phyloP scores from a whole-genome alignment of 2,113 vertebrate species.

The Datnioides undecimradiatus region DNA sequence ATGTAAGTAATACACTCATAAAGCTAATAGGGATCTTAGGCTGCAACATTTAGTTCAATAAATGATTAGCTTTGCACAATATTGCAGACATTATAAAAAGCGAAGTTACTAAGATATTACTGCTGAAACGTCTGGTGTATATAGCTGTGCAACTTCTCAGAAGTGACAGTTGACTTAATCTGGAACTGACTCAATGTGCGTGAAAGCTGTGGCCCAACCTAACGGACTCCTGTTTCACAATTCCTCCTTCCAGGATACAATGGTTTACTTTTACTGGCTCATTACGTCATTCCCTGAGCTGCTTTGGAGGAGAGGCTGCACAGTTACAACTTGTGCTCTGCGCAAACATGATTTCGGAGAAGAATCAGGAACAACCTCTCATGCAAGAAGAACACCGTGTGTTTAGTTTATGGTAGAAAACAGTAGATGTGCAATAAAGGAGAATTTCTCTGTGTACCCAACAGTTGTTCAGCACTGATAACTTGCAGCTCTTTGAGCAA shows the following conservation, averaged over 20 bases:
- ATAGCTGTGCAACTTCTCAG: conserved; percentile 48
- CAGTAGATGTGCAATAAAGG: conserved; percentile 4
- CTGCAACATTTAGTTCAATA: not conserved
- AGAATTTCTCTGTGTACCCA: conserved; percentile 1
- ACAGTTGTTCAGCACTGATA: conserved; percentile 10
- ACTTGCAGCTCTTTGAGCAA: conserved; percentile 26
- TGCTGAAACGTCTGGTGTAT: not conserved
- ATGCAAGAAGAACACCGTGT: conserved; percentile 4
- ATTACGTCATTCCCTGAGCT: conserved; percentile 27
- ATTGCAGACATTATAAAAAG: not conserved
- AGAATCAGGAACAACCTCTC: not conserved
- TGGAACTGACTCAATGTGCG: conserved; percentile 44
- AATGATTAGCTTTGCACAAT: not conserved
- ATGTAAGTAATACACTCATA: not conserved
- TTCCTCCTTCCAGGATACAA: conserved; percentile 58
- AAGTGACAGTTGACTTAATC: conserved; percentile 46
- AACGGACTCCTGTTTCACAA: conserved; percentile 64
- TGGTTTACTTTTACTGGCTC: conserved; percentile 38
- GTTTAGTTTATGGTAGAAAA: not conserved
- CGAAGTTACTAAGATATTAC: conserved; percentile 1
- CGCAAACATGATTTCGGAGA: not conserved
- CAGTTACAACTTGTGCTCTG: conserved; percentile 2
- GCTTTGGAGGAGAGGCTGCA: conserved; percentile 10
- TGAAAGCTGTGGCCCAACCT: conserved; percentile 60
- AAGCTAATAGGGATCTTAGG: not conserved